Evolutionary conservation across 2,888 invertebrate genomes (phyloP).

Genomic region (Macrosiphum euphorbiae): DNA sequence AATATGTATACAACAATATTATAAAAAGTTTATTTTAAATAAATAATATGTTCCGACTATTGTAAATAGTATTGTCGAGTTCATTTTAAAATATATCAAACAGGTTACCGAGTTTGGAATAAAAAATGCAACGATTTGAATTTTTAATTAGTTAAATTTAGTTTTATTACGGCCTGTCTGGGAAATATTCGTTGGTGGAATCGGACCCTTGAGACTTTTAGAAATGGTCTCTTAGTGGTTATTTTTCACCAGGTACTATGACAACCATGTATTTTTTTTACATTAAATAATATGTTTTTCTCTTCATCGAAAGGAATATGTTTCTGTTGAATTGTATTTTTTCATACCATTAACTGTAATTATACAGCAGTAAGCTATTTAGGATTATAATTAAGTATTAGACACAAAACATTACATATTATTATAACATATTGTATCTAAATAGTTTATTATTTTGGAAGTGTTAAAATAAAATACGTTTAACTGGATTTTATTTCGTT

Average conservation of each 20-base stretch:
- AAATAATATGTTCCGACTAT: background rate
- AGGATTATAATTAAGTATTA: background rate
- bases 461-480: background rate
- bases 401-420: background rate
- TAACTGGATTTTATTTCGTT: background rate
- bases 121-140: constrained; percentile 17
- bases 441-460: background rate
- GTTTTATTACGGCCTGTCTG: constrained; percentile 23
- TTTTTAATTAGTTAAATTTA: constrained; percentile 47
- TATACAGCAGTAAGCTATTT: background rate
- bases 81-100: background rate
- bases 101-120: background rate
- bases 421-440: background rate
- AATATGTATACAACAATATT: background rate
- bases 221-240: constrained; percentile 20
- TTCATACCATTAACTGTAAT: background rate
- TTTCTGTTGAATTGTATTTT: background rate
- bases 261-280: constrained; percentile 33
- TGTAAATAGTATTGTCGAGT: background rate
- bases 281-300: background rate
- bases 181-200: constrained; percentile 25
- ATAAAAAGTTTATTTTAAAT: constrained; percentile 13
- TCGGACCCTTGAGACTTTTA: constrained; percentile 19
- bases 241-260: constrained; percentile 7
- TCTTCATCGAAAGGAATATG: background rate